These are phyloP conservation scores for Selene dorsalis DNA, from an alignment of 2,797 vertebrate genomes.

Conservation along the genomic window DNA sequence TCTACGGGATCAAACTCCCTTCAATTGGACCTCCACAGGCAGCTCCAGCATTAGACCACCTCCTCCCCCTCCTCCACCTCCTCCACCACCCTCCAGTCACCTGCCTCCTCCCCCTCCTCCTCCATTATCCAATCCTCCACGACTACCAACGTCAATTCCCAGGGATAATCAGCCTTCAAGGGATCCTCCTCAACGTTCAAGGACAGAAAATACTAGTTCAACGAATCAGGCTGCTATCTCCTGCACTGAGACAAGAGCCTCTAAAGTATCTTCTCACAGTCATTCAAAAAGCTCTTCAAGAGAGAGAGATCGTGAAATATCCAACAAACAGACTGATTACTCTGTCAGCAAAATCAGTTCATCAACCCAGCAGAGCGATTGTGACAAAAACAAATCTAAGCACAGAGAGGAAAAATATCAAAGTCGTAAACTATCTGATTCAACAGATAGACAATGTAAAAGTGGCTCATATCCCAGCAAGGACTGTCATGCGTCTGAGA, in stretches of 20 bases:
- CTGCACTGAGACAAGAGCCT: conserved; percentile 11
- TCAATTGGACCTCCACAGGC: conserved; percentile 10
- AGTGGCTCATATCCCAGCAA: conserved; percentile 53
- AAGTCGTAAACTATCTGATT: conserved; percentile 54
- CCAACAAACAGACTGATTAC: conserved; percentile 39
- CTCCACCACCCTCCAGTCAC: neutral
- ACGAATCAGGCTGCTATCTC: conserved; percentile 3
- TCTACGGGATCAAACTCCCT: conserved; percentile 27
- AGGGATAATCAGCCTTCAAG: conserved; percentile 7
- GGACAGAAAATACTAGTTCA: conserved; percentile 45
- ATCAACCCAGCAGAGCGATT: conserved; percentile 22
- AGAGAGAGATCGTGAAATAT: conserved; percentile 33
- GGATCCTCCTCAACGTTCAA: conserved; percentile 17
- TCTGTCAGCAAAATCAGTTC: conserved; percentile 33
- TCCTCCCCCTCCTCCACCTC: conserved; percentile 11
- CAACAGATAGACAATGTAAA: conserved; percentile 53
- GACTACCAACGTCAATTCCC: conserved; percentile 18
- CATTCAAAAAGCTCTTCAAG: conserved; percentile 51
- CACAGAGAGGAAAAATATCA: conserved; percentile 69
- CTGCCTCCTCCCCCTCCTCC: neutral
- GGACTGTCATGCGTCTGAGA: conserved; percentile 65
- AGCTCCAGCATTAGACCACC: conserved; percentile 17
- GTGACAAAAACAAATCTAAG: conserved; percentile 58
- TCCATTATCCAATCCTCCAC: conserved; percentile 27
- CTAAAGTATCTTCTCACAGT: conserved; percentile 24